Evolutionary conservation across 2,888 invertebrate species (phyloP).

Genomic region (Acanthoscelides obtectus): DNA sequence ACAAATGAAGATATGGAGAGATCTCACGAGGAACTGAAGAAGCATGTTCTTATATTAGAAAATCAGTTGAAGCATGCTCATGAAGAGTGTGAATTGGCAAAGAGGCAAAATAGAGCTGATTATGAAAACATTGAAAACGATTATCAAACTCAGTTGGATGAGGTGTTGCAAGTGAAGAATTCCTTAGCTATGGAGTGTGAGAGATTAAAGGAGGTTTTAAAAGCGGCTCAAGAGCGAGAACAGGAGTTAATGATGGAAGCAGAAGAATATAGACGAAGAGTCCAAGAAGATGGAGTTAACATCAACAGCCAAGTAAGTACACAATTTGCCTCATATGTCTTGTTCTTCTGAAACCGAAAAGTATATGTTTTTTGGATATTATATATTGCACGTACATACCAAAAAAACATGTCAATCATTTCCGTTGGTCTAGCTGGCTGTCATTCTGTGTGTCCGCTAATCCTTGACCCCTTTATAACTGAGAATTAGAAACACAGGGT

Average conservation of each 20-base stretch:
- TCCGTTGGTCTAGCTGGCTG: too few species aligned
- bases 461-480: too few species aligned
- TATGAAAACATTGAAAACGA: slow-evolving; percentile 52
- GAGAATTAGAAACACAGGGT: too few species aligned
- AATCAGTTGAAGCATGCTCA: slow-evolving; percentile 48
- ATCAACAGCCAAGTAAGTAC: slow-evolving; percentile 11
- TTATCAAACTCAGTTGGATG: slow-evolving; percentile 45
- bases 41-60: slow-evolving; percentile 49
- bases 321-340: neutral
- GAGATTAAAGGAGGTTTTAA: slow-evolving; percentile 46
- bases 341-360: too few species aligned
- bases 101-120: slow-evolving; percentile 45
- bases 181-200: slow-evolving; percentile 40
- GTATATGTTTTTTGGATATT: too few species aligned
- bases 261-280: slow-evolving; percentile 22
- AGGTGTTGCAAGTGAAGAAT: slow-evolving; percentile 39
- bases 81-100: slow-evolving; percentile 44
- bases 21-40: slow-evolving; percentile 49
- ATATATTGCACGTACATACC: too few species aligned
- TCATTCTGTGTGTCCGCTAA: too few species aligned
- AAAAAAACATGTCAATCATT: too few species aligned
- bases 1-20: slow-evolving; percentile 44
- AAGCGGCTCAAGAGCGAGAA: slow-evolving; percentile 27
- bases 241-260: slow-evolving; percentile 22
- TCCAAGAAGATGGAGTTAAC: slow-evolving; percentile 16